phyloP scores from a whole-genome alignment of 2,797 vertebrate species.

The Melanogrammus aeglefinus region DNA sequence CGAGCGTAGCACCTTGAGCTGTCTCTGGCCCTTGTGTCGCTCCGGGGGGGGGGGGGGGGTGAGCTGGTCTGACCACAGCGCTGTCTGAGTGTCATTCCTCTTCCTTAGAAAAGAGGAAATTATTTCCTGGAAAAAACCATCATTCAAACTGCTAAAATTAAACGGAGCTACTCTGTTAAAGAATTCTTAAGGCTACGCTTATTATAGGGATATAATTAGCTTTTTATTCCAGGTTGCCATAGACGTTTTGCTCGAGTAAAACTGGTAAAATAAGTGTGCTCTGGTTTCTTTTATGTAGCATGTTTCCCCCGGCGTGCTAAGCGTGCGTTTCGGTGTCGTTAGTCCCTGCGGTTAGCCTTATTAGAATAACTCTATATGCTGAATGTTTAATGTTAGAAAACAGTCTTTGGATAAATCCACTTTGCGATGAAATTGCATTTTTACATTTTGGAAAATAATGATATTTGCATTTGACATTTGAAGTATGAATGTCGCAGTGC shows the following conservation, averaged over 20 bases:
- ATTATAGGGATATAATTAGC: not conserved
- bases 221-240: slow-evolving; percentile 12
- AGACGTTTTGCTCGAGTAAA: not conserved
- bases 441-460: not conserved
- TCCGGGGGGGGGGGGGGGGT: slow-evolving; percentile 45
- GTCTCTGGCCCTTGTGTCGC: slow-evolving; percentile 48
- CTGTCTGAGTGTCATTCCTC: slow-evolving; percentile 52
- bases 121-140: slow-evolving; percentile 21
- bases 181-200: not conserved
- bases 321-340: not conserved
- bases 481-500: not conserved
- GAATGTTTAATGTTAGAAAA: not conserved
- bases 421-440: not conserved
- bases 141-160: slow-evolving; percentile 15
- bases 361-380: not conserved
- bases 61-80: slow-evolving; percentile 54
- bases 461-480: not conserved
- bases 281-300: not conserved
- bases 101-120: not conserved
- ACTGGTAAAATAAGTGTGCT: not conserved
- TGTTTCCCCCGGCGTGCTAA: not conserved
- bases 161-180: not conserved
- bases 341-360: not conserved
- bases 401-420: not conserved
- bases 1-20: slow-evolving; percentile 53